Base-by-base conservation (phyloP, 2,797 vertebrate species). In the Paguma larvata region DNA sequence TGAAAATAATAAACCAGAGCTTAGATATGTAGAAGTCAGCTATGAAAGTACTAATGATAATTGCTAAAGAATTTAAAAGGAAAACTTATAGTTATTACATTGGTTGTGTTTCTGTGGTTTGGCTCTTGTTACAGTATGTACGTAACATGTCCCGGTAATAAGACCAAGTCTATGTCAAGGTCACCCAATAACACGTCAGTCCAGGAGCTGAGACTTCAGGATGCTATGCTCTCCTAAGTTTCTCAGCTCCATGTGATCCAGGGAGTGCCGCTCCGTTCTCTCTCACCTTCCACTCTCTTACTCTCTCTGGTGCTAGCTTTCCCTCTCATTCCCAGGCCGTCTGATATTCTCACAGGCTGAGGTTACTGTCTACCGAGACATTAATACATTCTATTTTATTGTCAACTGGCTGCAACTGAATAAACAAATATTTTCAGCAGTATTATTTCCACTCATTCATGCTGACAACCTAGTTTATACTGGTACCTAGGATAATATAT, bases 371-470 rank as follows among this genome's bases (percentile, higher is more conserved):
- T 95, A 65, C 41, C 85, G 80, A 96, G 84, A 70, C 75, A 75
- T 32, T 80, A 91, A 96, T 68, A 79, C 48, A 94, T 97, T 89
- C 34, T 25, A 9, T 95, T 97, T 96, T 96, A 95, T 78, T 90
- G 56, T 68, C 77, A 90, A 84, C 65, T 62, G 32, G 48, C 80
- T 97, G 87, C 82, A 63, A 65, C 78, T 4, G 0, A n/a, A 94
- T 85, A 93, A 95, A 95, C 94, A 95, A 56, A 89, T 94, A 86
- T 97, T 95, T 97, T 92, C 70, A 79, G 87, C 73, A 95, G 97
- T 95, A 89, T 88, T 87, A 73, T 93, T 97, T 98, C 96, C 91
- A 89, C 89, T 98, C 89, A 92, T 46, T 97, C 88, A 82, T 65
- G 84, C 84, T 89, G 95, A 96, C 41, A 96, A 96, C 70, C 30